Evolutionary conservation across 2,113 vertebrate species (phyloP).

Genomic region (Zonotrichia leucophrys): DNA sequence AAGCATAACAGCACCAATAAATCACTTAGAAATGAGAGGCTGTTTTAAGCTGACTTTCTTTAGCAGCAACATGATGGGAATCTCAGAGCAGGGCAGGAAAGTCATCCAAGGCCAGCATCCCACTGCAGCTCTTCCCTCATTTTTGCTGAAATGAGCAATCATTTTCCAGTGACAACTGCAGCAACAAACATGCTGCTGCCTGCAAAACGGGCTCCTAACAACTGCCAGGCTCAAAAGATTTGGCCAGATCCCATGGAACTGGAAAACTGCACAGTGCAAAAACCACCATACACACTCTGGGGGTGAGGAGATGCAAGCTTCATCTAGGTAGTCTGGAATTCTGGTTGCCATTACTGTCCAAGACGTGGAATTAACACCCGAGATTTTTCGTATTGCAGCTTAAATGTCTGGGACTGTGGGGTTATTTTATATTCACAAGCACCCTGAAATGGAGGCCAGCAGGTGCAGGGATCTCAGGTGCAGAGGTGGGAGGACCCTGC

Average conservation of each 20-base stretch:
- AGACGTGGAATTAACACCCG: rapidly evolving
- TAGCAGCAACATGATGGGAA: background rate
- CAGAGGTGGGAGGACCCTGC: background rate
- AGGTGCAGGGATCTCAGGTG: background rate
- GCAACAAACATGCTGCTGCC: background rate
- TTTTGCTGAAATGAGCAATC: background rate
- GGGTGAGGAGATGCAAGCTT: background rate
- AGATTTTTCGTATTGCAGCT: background rate
- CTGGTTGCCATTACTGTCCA: background rate
- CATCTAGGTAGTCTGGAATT: background rate
- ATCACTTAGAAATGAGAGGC: background rate
- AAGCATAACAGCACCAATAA: background rate
- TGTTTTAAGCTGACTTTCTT: background rate
- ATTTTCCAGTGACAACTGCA: background rate
- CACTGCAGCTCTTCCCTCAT: background rate
- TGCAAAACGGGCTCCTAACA: background rate
- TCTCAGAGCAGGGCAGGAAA: background rate
- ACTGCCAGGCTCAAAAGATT: background rate
- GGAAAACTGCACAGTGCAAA: background rate
- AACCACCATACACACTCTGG: background rate
- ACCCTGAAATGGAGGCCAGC: background rate
- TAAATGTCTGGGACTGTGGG: background rate
- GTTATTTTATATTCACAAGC: background rate
- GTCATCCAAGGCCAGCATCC: background rate
- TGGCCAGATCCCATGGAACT: background rate